Base-by-base conservation (phyloP, 53 echinoderm and acorn worm genomes). In the Holothuria scabra region DNA sequence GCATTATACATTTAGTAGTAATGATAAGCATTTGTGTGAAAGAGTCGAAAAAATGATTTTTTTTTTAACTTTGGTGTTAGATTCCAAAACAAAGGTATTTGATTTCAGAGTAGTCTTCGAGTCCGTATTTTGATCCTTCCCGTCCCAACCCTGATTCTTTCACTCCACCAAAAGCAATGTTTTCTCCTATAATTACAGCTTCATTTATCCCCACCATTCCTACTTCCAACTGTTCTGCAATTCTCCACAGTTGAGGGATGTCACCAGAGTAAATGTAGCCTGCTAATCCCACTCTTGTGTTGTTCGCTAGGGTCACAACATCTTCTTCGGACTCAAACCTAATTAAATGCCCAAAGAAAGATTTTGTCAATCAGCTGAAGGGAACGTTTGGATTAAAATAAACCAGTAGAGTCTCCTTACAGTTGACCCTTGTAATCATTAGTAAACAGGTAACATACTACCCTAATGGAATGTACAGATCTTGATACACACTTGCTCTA, bases 181-280 rank as follows among this genome's bases (percentile, higher is more conserved):
- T 69, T 33, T 91, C 91, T 0, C 90, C 83, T 0, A 93, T 93
- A 10, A 96, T 85, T 3, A 88, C 78, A 1, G 87, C 67, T 71
- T 96, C 96, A 32, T 96, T 96, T 25, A 96, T 89, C 12, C 96
- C 96, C 25, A 96, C 93, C 78, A 96, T 92, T 67, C 96, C 96
- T 20, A 93, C 88, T 65, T 96, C 96, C 12, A 96, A 84, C 28
- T 34, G 59, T 66, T 96, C 96, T 2, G 90, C 83, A 7, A 96
- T 92, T 16, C 96, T 79, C 96, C 96, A 96, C 49, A 93, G 76
- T 84, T 96, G 96, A 16, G 85, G 68, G 30, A 92, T 88, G 82
- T 96, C 88, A 1, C 84, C 70, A 48, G 96, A 92, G 71, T 88
- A 96, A 82, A 96, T 88, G 85, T 96, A 96, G 21, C 96, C 90